Conservation (phyloP, 2,888 invertebrate genomes). For the Drosophila suboccidentalis region DNA sequence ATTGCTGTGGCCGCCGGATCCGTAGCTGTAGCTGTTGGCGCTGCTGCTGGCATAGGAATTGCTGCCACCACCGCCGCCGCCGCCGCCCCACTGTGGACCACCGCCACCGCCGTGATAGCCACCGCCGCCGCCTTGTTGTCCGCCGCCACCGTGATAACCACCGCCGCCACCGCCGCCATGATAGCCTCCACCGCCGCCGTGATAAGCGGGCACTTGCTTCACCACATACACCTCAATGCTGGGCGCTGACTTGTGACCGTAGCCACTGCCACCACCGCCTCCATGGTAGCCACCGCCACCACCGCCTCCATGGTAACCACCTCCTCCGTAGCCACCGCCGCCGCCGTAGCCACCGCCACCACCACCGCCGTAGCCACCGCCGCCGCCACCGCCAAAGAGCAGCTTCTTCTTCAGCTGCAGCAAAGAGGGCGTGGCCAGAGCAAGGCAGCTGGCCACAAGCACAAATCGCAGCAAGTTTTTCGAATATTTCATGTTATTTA, state of each 20-base stretch:
- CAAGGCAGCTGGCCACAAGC: constrained; percentile 54
- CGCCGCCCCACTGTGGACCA: constrained; percentile 37
- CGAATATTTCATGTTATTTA: constrained; percentile 35
- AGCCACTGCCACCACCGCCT: constrained; percentile 34
- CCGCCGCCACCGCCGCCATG: constrained; percentile 27
- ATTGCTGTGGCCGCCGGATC: constrained; percentile 41
- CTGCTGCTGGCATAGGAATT: constrained; percentile 66
- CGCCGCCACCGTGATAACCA: constrained; percentile 31
- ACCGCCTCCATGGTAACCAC: constrained; percentile 31
- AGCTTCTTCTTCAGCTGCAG: constrained; percentile 63
- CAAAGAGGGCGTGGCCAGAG: constrained; percentile 56
- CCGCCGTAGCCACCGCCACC: constrained; percentile 39
- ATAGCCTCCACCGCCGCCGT: constrained; percentile 33
- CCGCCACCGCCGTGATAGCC: constrained; percentile 34
- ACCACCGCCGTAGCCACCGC: constrained; percentile 16
- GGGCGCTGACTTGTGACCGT: constrained; percentile 24
- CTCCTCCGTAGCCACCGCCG: constrained; percentile 32
- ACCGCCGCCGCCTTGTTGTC: constrained; percentile 29
- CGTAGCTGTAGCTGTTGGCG: constrained; percentile 62
- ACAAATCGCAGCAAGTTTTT: constrained; percentile 38
- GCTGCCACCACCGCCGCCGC: constrained; percentile 37
- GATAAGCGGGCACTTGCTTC: constrained; percentile 27
- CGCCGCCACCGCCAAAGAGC: constrained; percentile 53
- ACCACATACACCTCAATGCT: constrained; percentile 42
- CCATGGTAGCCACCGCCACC: constrained; percentile 31